Conservation (phyloP, 2,797 vertebrate species). For the Poliocrania exsul region DNA sequence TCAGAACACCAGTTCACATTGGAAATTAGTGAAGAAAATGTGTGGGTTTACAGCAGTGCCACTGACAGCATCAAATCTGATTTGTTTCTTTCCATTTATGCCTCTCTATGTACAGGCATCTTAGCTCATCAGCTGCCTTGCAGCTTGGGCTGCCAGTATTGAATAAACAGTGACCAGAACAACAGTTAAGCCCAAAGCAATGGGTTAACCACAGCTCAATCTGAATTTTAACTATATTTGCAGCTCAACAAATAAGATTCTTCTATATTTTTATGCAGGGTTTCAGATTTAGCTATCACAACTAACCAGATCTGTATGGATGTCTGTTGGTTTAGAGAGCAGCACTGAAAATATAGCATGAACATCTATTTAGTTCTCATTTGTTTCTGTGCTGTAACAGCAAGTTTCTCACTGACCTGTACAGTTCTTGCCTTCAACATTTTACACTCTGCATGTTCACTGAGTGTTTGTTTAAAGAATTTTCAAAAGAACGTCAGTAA, state of each 20-base stretch:
- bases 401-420: background rate
- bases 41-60: background rate
- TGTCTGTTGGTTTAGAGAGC: background rate
- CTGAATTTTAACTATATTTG: background rate
- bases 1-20: background rate
- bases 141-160: background rate
- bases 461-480: background rate
- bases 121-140: background rate
- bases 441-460: background rate
- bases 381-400: background rate
- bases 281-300: background rate
- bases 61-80: background rate
- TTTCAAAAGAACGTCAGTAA: background rate
- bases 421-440: background rate
- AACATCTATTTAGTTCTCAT: constrained; percentile 2
- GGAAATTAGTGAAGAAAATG: background rate
- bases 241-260: background rate
- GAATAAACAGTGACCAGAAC: background rate
- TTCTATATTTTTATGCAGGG: background rate
- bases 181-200: background rate
- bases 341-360: constrained; percentile 22
- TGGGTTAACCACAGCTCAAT: background rate
- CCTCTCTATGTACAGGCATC: background rate
- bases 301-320: background rate
- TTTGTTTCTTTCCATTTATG: background rate